Evolutionary conservation across 1,140 invertebrate genomes (phyloP), one percentile per base, ranked within the genome.

Genomic region (Trinorchestia longiramus): DNA sequence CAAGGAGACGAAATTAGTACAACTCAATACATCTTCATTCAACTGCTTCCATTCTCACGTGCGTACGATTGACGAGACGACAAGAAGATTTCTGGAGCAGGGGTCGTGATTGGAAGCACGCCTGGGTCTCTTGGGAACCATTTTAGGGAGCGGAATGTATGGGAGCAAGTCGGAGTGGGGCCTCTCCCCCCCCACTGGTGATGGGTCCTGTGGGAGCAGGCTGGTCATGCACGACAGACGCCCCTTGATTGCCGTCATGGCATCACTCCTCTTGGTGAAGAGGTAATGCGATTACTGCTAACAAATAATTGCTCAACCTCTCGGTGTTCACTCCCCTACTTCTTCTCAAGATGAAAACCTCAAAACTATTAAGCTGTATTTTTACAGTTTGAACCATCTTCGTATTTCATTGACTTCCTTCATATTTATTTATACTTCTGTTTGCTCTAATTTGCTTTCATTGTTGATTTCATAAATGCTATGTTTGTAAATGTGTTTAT

Each of bases 41-140:
- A 15, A 77, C 62, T 77, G 62, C 28, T 77, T 19, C 6, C 47
- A 53, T 53, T 19, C 62, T 77, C 15, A 3, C 62, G 62, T 36
- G 62, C 28, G 62, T 36, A 28, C 62, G 62, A 77, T 77, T 77
- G 62, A 77, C 62, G 62, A 28, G 3, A 28, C 62, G 62, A 77
- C 62, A 77, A 77, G 62, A 77, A 77, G 62, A 77, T 28, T 77
- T 77, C 28, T 77, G 62, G 88, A 90, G 88, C 88, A 90, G n/a
- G 3, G 43, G 43, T 19, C 88, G 88, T 90, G 88, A 90, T 90
- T 90, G 88, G 88, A 41, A 90, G 88, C 88, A 36, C 88, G n/a
- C 41, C 43, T 8, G 4, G 41, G 88, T 90, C 88, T 90, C 88
- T 90, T 1, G 88, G 43, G 88, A 28, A 0, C 88, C 88, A 43